phyloP scores from a whole-genome alignment of 2,888 invertebrate genomes.

The Polyommatus icarus region DNA sequence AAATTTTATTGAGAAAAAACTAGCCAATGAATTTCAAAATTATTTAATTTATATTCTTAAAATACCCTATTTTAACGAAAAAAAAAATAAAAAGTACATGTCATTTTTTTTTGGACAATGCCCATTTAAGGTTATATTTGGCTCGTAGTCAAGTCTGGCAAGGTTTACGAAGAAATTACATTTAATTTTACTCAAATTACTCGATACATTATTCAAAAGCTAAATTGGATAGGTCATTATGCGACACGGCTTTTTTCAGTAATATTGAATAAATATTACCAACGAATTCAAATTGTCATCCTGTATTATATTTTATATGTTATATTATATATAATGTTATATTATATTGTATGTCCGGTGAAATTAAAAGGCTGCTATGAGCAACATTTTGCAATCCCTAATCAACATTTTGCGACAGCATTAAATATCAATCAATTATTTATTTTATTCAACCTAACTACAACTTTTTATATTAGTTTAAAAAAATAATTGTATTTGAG shows the following conservation, averaged over 20 bases:
- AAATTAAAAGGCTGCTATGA: not conserved
- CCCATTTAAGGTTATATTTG: not conserved
- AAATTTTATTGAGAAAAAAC: too few species aligned
- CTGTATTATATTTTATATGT: conserved; percentile 15
- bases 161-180: not conserved
- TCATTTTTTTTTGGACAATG: too few species aligned
- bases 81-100: too few species aligned
- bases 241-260: not conserved
- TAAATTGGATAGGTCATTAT: conserved; percentile 1
- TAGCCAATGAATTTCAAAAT: too few species aligned
- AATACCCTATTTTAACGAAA: too few species aligned
- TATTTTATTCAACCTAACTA: not conserved
- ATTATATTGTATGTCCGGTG: conserved; percentile 7
- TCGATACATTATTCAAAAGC: conserved; percentile 13
- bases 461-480: not conserved
- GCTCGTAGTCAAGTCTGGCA: not conserved
- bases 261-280: conserved; percentile 9
- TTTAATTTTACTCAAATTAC: conserved; percentile 4
- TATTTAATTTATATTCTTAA: too few species aligned
- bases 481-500: not conserved
- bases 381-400: not conserved
- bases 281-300: not conserved
- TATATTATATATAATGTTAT: conserved; percentile 18
- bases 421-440: not conserved
- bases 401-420: not conserved